Conservation (phyloP, 1,140 invertebrate species). For the Eubasilissa regina region DNA sequence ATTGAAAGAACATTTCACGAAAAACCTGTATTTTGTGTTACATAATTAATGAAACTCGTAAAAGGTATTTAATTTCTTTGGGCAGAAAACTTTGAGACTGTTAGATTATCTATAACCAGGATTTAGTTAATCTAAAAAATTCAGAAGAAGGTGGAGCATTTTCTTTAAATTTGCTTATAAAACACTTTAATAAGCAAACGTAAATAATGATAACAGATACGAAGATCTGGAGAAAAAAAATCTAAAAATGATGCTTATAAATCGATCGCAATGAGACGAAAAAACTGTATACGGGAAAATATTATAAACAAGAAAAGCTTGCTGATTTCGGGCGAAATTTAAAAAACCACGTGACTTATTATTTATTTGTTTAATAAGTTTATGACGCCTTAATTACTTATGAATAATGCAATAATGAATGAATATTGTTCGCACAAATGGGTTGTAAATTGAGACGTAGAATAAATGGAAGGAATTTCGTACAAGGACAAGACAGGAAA, state of each 20-base stretch:
- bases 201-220: conserved; percentile 24
- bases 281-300: background rate
- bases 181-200: conserved; percentile 34
- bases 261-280: background rate
- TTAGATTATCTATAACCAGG: conserved; percentile 6
- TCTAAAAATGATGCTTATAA: conserved; percentile 30
- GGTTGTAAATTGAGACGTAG: no score
- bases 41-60: conserved; percentile 13
- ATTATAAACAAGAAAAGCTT: no score
- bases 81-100: background rate
- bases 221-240: background rate
- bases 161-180: conserved; percentile 2
- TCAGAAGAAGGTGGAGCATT: background rate
- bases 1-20: no score
- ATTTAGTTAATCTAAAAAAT: conserved; percentile 19
- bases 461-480: no score
- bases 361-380: no score
- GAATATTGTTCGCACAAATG: no score
- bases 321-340: no score
- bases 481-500: no score
- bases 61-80: conserved; percentile 11
- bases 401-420: no score
- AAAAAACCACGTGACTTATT: no score
- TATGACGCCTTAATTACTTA: no score
- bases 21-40: no score